Percentiles rank a stretch among this genome's conserved stretches.
These are phyloP conservation scores for Electrona antarctica DNA, from an alignment of 2,113 vertebrate species.

Conservation along the genomic window DNA sequence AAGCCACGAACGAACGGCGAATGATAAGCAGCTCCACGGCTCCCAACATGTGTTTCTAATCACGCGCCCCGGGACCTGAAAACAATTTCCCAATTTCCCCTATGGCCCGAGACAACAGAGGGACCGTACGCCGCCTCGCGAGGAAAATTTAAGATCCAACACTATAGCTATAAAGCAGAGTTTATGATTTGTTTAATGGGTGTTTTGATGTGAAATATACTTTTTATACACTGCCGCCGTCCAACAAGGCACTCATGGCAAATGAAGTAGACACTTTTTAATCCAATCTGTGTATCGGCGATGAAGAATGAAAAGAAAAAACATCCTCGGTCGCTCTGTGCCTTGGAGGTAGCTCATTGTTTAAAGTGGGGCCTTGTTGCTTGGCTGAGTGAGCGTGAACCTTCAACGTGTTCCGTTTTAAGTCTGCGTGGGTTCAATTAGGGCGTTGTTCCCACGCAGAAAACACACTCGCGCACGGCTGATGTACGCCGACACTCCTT, in stretches of 20 bases:
- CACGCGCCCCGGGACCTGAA: constrained; percentile 83
- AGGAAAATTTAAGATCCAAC: constrained; percentile 80
- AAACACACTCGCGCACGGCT: constrained; percentile 4
- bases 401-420: constrained; percentile 28
- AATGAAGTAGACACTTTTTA: constrained; percentile 75
- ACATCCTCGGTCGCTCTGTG: constrained; percentile 26
- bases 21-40: constrained; percentile 73
- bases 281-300: constrained; percentile 74
- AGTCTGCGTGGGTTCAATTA: constrained; percentile 22
- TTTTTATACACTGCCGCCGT: constrained; percentile 79
- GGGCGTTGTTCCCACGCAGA: constrained; percentile 15
- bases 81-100: constrained; percentile 91
- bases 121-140: constrained; percentile 70
- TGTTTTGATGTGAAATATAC: constrained; percentile 82
- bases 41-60: constrained; percentile 90
- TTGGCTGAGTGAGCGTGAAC: constrained; percentile 23
- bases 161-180: constrained; percentile 73
- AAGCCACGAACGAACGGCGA: constrained; percentile 78
- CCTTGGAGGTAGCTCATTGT: constrained; percentile 45
- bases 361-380: constrained; percentile 48
- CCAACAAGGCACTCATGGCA: constrained; percentile 80
- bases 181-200: constrained; percentile 83
- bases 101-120: constrained; percentile 84
- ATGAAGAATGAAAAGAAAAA: constrained; percentile 63
- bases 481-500: constrained; percentile 17